phyloP scores from a whole-genome alignment of 2,888 invertebrate species.

The Strigamia crassipes region DNA sequence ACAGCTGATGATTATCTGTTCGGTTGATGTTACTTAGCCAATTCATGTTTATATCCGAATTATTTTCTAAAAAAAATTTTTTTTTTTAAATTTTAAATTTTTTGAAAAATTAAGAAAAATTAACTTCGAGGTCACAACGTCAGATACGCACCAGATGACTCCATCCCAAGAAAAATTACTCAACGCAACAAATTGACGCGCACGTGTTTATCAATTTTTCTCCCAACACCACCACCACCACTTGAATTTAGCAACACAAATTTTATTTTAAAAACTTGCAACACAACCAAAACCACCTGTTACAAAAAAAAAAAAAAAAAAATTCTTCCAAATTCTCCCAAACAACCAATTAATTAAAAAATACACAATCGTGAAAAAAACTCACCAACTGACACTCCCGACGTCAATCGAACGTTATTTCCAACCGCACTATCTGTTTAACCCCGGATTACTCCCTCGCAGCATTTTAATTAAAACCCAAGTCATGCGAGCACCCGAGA shows the following conservation, averaged over 20 bases:
- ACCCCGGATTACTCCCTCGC: background rate
- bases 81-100: no score
- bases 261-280: background rate
- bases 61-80: no score
- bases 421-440: background rate
- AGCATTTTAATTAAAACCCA: background rate
- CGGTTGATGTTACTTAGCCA: no score
- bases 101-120: background rate
- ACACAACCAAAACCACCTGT: background rate
- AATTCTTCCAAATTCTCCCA: no score
- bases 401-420: background rate
- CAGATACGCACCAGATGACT: conserved; percentile 4
- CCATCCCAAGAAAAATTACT: conserved; percentile 23
- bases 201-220: conserved; percentile 24
- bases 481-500: background rate
- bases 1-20: no score
- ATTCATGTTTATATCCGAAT: no score
- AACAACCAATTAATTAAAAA: background rate
- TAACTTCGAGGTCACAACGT: background rate
- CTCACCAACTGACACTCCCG: background rate
- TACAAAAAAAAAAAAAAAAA: no score
- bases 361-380: background rate
- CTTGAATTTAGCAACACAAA: background rate
- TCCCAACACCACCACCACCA: no score
- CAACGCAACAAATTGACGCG: background rate